phyloP scores from a whole-genome alignment of 2,797 vertebrate species.

The Lithobates pipiens region DNA sequence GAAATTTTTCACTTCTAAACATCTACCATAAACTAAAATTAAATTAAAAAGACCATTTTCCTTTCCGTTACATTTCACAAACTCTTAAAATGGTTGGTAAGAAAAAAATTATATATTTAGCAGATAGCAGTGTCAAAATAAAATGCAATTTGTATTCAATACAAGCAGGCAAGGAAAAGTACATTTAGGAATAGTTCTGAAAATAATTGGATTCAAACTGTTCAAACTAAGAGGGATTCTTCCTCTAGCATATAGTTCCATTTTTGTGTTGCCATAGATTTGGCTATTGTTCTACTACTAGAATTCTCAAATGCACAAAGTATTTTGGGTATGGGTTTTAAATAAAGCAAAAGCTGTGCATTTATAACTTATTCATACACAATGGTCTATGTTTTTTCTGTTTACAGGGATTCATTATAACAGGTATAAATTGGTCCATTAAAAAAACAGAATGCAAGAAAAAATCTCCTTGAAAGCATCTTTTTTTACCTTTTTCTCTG shows the following conservation, averaged over 20 bases:
- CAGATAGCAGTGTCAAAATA: slow-evolving; percentile 17
- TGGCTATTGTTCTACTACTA: not conserved
- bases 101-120: slow-evolving; percentile 28
- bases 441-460: slow-evolving; percentile 22
- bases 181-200: slow-evolving; percentile 42
- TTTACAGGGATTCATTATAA: slow-evolving; percentile 48
- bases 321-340: slow-evolving; percentile 47
- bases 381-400: slow-evolving; percentile 29
- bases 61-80: slow-evolving; percentile 22
- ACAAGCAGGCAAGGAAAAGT: slow-evolving; percentile 23
- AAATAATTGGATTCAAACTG: slow-evolving; percentile 49
- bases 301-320: slow-evolving; percentile 40
- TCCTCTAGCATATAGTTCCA: not conserved
- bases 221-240: slow-evolving; percentile 25
- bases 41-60: slow-evolving; percentile 21
- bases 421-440: slow-evolving; percentile 34
- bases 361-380: slow-evolving; percentile 50
- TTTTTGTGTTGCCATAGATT: slow-evolving; percentile 29
- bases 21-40: slow-evolving; percentile 18
- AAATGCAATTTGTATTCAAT: slow-evolving; percentile 34
- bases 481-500: not conserved
- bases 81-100: slow-evolving; percentile 5
- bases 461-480: slow-evolving; percentile 39
- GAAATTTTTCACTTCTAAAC: slow-evolving; percentile 14
- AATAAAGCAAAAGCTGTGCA: slow-evolving; percentile 22